phyloP scores from a whole-genome alignment of 2,797 vertebrate genomes.

The Rhinichthys osculus region DNA sequence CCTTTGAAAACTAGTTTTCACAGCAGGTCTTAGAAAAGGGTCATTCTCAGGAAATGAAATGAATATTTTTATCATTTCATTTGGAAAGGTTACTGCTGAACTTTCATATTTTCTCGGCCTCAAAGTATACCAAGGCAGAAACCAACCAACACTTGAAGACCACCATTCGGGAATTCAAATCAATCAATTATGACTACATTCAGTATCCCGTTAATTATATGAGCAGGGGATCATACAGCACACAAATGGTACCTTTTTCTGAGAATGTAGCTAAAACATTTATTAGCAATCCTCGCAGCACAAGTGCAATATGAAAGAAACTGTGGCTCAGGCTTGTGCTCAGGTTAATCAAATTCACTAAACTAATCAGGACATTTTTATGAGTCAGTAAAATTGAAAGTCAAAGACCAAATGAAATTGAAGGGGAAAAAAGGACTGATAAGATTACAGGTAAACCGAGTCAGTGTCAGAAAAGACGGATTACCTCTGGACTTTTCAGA shows the following conservation, averaged over 20 bases:
- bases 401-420: constrained; percentile 72
- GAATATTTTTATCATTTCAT: neutral
- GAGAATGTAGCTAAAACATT: constrained; percentile 69
- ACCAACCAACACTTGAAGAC: neutral
- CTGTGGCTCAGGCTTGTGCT: constrained; percentile 1
- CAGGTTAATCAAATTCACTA: constrained; percentile 48
- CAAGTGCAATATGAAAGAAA: constrained; percentile 18
- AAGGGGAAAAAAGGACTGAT: constrained; percentile 69
- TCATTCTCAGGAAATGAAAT: constrained; percentile 14
- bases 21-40: neutral
- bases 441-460: constrained; percentile 53
- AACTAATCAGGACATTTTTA: constrained; percentile 74
- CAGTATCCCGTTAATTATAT: neutral
- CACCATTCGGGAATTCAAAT: constrained; percentile 1
- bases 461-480: constrained; percentile 67
- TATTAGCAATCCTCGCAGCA: constrained; percentile 56
- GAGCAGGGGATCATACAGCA: neutral
- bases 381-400: constrained; percentile 68
- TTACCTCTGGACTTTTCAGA: constrained; percentile 66
- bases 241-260: constrained; percentile 71
- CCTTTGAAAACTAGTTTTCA: neutral
- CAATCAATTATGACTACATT: neutral
- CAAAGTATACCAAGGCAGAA: neutral
- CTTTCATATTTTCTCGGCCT: neutral
- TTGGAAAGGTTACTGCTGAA: constrained; percentile 25